Evolutionary conservation across 2,113 vertebrate genomes (phyloP).

Genomic region (Delphinapterus leucas): DNA sequence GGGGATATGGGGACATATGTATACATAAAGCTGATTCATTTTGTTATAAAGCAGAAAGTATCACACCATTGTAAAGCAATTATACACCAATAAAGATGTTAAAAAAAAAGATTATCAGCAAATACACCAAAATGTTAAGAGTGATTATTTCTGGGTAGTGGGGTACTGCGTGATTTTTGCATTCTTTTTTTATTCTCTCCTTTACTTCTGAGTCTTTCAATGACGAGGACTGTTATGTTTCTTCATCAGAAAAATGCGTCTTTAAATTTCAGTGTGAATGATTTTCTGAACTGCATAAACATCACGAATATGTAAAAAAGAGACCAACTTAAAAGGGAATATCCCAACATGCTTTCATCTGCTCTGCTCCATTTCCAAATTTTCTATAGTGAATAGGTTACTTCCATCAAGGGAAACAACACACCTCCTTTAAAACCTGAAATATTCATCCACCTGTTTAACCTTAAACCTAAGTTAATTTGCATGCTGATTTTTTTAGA

Average conservation of each 20-base stretch:
- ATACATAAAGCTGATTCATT: no score
- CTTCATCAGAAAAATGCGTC: not conserved
- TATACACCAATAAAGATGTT: no score
- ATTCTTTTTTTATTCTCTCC: not conserved
- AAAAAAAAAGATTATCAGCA: not conserved
- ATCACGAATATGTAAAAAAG: not conserved
- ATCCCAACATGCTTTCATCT: not conserved
- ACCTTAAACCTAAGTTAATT: not conserved
- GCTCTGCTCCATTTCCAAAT: not conserved
- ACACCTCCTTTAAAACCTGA: constrained; percentile 19
- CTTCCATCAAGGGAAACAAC: not conserved
- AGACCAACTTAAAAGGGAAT: not conserved
- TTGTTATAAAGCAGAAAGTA: no score
- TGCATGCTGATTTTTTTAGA: constrained; percentile 19
- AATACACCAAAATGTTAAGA: not conserved
- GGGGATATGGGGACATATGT: no score
- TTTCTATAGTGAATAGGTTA: not conserved
- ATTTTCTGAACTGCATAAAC: not conserved
- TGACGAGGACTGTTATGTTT: not conserved
- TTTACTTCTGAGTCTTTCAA: not conserved
- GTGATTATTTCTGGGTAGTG: not conserved
- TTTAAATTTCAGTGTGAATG: not conserved
- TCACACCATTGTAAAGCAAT: no score
- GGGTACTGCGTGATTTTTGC: not conserved
- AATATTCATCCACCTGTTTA: not conserved